Evolutionary conservation across 2,797 vertebrate species (phyloP).

Genomic region (Rallus crepitans): DNA sequence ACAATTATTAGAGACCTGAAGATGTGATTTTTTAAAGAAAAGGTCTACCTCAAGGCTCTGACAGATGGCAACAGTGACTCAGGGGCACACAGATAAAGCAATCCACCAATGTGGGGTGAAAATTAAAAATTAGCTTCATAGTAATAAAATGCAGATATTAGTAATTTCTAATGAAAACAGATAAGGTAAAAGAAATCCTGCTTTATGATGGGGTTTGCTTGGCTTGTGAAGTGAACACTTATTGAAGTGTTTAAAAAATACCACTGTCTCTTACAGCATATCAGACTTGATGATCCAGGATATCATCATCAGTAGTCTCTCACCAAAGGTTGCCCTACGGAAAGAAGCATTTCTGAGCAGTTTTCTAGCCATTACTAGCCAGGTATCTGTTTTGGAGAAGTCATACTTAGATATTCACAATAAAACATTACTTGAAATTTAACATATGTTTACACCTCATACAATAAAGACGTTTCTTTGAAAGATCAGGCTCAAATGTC

Average conservation of each 20-base stretch:
- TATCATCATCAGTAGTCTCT: background rate
- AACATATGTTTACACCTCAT: background rate
- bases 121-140: background rate
- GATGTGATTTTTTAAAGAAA: background rate
- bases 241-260: background rate
- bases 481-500: background rate
- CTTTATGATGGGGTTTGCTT: background rate
- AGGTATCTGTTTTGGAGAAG: background rate
- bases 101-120: background rate
- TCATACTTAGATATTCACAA: background rate
- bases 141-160: background rate
- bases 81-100: background rate
- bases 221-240: background rate
- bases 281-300: background rate
- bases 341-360: background rate
- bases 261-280: background rate
- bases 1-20: background rate
- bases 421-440: background rate
- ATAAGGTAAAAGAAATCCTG: background rate
- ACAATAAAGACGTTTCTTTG: background rate
- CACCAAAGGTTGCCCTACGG: background rate
- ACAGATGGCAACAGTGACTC: background rate
- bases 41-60: background rate
- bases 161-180: background rate
- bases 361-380: background rate